Base-by-base conservation (phyloP, 23 tunicate species). In the Oikopleura dioica region DNA sequence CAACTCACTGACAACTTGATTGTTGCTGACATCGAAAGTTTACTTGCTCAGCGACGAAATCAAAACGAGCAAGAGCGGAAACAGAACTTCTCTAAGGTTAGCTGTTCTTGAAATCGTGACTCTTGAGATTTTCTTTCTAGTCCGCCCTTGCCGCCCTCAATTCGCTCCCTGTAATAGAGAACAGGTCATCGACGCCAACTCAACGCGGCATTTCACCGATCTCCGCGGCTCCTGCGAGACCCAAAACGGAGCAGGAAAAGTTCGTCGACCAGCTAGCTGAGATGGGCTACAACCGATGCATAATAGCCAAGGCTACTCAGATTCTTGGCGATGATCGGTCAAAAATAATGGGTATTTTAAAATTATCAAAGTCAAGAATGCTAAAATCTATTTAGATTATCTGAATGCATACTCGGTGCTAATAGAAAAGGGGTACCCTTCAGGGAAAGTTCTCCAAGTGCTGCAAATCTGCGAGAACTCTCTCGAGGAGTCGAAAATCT, bases 11-110 rank as follows among this genome's bases (percentile, higher is more conserved):
- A n/a, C n/a, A n/a, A n/a, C n/a, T n/a, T n/a, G n/a, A n/a, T n/a
- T n/a, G 33, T 63, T 63, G 16, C 72, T 4, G 72, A 63, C 16
- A 63, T 63, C 2, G 30, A 63, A 63, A 12, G 30, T 21, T 12
- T 63, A 63, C 29, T 63, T 2, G 72, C 16, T 63, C 30, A 23
- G 5, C 72, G 72, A 21, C 29, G 26, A 16, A 16, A 23, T 4
- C 16, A 63, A 63, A 63, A 63, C 26, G 30, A 63, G 26, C 72
- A 12, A 24, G 32, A 63, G 33, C 16, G 26, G 33, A 63, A 63
- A 63, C 72, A 63, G 26, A 63, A 63, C 26, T 63, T 63, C 26
- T 63, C 72, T 2, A 63, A 63, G 72, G 72, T 63, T 2, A 63
- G 33, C 72, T n/a, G n/a, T n/a, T n/a, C n/a, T n/a, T n/a, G n/a